Conservation (phyloP, 2,888 invertebrate species). For the Trissolcus brochymenae region DNA sequence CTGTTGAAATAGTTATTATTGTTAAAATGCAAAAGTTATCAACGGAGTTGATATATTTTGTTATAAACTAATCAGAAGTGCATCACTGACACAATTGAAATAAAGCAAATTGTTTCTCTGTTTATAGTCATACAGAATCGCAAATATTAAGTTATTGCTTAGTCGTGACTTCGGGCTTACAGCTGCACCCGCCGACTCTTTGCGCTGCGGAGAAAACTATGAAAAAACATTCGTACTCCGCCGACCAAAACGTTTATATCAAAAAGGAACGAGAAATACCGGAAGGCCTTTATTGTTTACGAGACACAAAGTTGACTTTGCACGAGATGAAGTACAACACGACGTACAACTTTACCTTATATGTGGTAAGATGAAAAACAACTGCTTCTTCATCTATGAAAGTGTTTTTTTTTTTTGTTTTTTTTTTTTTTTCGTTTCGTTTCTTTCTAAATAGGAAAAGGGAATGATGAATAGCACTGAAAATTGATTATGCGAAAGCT, state of each 20-base stretch:
- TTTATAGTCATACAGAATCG: constrained; percentile 70
- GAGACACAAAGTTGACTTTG: constrained; percentile 71
- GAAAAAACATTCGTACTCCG: constrained; percentile 63
- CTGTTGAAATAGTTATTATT: too few species aligned
- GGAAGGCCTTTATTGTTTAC: constrained; percentile 73
- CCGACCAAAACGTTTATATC: constrained; percentile 43
- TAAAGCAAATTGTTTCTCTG: constrained; percentile 31
- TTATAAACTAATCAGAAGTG: too few species aligned
- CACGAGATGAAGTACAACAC: constrained; percentile 73
- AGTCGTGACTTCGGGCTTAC: constrained; percentile 72
- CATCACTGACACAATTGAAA: neutral
- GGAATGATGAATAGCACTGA: too few species aligned
- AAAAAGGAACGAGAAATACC: constrained; percentile 52
- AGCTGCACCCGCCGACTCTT: constrained; percentile 71
- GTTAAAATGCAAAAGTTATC: too few species aligned
- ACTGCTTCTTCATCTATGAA: neutral
- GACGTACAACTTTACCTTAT: constrained; percentile 74
- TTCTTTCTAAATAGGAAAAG: too few species aligned
- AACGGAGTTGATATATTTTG: too few species aligned
- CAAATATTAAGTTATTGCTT: constrained; percentile 73
- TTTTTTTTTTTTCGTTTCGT: neutral
- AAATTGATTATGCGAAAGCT: neutral
- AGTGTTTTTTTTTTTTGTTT: neutral
- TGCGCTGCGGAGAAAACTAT: constrained; percentile 72
- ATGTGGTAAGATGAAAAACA: constrained; percentile 66